Evolutionary conservation across 2,797 vertebrate genomes (phyloP).

Genomic region (Bovichtus variegatus): DNA sequence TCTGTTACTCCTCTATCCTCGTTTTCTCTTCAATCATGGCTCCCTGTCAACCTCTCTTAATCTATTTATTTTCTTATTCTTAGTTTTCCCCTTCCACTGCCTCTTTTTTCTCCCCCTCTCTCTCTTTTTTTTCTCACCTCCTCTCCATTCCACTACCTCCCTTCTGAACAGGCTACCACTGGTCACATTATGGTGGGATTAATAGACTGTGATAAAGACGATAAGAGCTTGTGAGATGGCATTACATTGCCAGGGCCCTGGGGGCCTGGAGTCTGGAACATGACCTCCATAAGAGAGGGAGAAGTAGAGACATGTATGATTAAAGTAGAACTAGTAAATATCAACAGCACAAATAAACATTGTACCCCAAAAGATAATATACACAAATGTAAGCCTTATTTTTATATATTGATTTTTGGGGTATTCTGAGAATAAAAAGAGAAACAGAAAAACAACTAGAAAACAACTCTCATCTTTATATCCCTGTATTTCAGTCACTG

Average conservation of each 20-base stretch:
- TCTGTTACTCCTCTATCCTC: not conserved
- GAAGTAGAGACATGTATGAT: constrained; percentile 5
- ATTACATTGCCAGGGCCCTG: constrained; percentile 2
- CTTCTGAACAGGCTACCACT: not conserved
- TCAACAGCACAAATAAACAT: not conserved
- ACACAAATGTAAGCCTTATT: not conserved
- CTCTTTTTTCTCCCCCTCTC: not conserved
- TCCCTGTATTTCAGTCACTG: not conserved
- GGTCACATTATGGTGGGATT: constrained; percentile 37
- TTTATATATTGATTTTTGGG: not conserved
- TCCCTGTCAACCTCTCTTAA: constrained; percentile 5
- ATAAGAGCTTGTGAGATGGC: constrained; percentile 12
- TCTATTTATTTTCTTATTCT: constrained; percentile 1
- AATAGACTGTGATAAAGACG: constrained; percentile 29
- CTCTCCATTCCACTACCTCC: not conserved
- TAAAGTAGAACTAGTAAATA: not conserved
- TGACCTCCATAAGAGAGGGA: constrained; percentile 14
- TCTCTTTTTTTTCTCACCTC: not conserved
- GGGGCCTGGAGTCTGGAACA: constrained; percentile 4
- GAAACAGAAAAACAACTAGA: no score
- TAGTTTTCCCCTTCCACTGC: constrained; percentile 2
- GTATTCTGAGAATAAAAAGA: no score
- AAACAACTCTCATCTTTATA: not conserved
- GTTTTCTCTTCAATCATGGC: not conserved
- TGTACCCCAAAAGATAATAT: not conserved